Evolutionary conservation across 92 coral and sea anemone genomes (phyloP).

Genomic region (Palythoa grandis): DNA sequence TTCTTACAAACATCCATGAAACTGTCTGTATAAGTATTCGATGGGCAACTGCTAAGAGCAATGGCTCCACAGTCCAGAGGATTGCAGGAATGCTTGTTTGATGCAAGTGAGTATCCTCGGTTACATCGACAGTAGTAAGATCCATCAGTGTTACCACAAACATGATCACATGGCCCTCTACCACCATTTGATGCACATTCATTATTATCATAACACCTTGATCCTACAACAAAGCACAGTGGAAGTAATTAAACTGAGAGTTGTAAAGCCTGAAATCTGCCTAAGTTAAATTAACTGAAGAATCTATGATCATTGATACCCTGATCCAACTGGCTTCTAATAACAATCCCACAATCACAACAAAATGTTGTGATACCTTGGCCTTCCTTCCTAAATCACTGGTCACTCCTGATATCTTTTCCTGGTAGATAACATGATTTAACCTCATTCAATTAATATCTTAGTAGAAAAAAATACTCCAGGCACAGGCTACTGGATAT

Average conservation of each 20-base stretch:
- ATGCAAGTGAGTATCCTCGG: conserved; percentile 54
- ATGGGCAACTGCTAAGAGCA: conserved; percentile 66
- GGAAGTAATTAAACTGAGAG: not conserved
- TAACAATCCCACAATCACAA: too few species aligned
- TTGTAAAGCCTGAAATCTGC: not conserved
- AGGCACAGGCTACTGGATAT: too few species aligned
- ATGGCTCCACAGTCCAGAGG: conserved; percentile 69
- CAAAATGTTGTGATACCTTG: too few species aligned
- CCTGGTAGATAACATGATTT: too few species aligned
- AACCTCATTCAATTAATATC: too few species aligned
- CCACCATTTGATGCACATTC: conserved; percentile 79
- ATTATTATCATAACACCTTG: conserved; percentile 69
- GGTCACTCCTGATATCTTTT: too few species aligned
- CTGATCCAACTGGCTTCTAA: too few species aligned
- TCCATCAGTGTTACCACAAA: conserved; percentile 77
- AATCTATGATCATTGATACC: too few species aligned
- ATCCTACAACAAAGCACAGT: conserved; percentile 37
- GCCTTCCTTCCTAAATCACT: too few species aligned
- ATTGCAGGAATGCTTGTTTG: conserved; percentile 57
- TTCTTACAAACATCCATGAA: conserved; percentile 71
- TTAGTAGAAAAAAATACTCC: too few species aligned
- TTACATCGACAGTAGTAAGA: conserved; percentile 73
- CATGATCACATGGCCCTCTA: conserved; percentile 77
- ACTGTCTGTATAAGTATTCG: conserved; percentile 68
- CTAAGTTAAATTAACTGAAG: too few species aligned